Percentiles rank a stretch among this genome's conserved stretches.
phyloP scores from a whole-genome alignment of 1,140 invertebrate species.

The Bradysia coprophila region DNA sequence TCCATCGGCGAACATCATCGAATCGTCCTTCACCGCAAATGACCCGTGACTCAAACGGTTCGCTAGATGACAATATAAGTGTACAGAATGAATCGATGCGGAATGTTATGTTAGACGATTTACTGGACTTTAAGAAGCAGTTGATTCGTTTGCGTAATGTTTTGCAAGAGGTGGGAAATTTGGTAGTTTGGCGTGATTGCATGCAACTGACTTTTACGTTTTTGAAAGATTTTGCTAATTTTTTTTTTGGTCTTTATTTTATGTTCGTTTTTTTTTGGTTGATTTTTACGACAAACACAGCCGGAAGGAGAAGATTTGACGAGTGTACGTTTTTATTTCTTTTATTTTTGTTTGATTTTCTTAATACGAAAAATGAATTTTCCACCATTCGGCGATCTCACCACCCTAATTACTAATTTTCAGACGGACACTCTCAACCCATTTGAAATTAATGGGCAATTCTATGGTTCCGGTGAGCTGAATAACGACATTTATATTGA shows the following conservation, averaged over 20 bases:
- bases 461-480: slow-evolving; percentile 33
- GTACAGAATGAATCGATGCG: slow-evolving; percentile 23
- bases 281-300: slow-evolving; percentile 2
- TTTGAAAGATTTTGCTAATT: slow-evolving; percentile 1
- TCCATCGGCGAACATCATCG: slow-evolving; percentile 10
- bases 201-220: background rate
- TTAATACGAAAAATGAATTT: too few relatives aligned
- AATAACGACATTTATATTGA: slow-evolving; percentile 30
- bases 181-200: background rate
- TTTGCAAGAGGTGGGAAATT: slow-evolving; percentile 35
- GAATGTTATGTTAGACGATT: slow-evolving; percentile 40
- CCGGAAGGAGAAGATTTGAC: slow-evolving; percentile 35
- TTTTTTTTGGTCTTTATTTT: slow-evolving; percentile 2
- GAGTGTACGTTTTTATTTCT: slow-evolving; percentile 32
- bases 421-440: slow-evolving; percentile 73
- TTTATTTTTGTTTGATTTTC: slow-evolving; percentile 4
- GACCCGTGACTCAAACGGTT: slow-evolving; percentile 17
- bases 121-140: slow-evolving; percentile 46
- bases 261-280: slow-evolving; percentile 5
- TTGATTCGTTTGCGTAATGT: slow-evolving; percentile 39
- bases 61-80: slow-evolving; percentile 23
- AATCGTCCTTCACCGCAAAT: slow-evolving; percentile 4
- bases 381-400: too few relatives aligned
- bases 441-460: slow-evolving; percentile 61
- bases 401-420: too few relatives aligned